phyloP scores from a whole-genome alignment of 2,888 invertebrate genomes.

The Aspidiotus rigidus region DNA sequence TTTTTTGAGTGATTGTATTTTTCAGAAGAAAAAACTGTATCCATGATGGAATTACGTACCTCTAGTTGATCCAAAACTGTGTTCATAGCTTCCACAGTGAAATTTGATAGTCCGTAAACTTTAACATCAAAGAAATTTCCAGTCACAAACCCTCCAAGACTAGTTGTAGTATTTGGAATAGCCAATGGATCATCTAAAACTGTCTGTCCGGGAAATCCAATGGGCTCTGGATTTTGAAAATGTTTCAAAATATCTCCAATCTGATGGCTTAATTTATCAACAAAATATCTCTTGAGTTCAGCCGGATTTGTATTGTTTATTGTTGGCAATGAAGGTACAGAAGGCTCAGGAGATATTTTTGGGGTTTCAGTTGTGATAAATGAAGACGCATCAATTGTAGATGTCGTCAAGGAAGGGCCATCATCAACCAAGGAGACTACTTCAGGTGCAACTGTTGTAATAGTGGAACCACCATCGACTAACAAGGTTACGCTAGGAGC shows the following conservation, averaged over 20 bases:
- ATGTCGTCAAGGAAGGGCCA: too few relatives aligned
- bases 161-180: slow-evolving; percentile 60
- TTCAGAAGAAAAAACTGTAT: too few relatives aligned
- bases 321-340: not conserved
- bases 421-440: too few relatives aligned
- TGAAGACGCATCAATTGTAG: not conserved
- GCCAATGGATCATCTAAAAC: slow-evolving; percentile 66
- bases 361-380: not conserved
- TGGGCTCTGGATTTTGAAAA: slow-evolving; percentile 68
- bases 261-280: slow-evolving; percentile 59
- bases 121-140: slow-evolving; percentile 62
- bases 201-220: slow-evolving; percentile 66
- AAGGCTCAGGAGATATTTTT: not conserved
- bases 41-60: slow-evolving; percentile 44
- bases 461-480: too few relatives aligned
- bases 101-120: slow-evolving; percentile 67
- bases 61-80: slow-evolving; percentile 66
- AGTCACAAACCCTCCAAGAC: slow-evolving; percentile 58
- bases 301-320: too few relatives aligned
- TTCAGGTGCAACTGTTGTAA: too few relatives aligned
- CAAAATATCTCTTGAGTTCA: slow-evolving; percentile 19
- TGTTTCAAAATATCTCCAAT: slow-evolving; percentile 62
- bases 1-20: too few relatives aligned
- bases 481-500: too few relatives aligned
- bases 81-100: slow-evolving; percentile 60